Conservation (phyloP, 2,113 vertebrate species). For the Epinephelus fuscoguttatus region DNA sequence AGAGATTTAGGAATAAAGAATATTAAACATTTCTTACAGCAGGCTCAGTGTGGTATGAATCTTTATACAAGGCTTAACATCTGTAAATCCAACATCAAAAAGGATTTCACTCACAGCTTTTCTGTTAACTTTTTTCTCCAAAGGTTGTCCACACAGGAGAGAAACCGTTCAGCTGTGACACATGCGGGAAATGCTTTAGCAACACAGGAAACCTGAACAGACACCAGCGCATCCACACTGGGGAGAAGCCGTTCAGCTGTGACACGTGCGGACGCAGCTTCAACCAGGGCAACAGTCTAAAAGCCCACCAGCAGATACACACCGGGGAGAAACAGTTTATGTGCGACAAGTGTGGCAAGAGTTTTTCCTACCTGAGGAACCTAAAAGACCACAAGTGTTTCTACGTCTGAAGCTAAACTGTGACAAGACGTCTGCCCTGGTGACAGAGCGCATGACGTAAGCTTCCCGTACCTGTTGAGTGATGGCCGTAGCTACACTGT, state of each 20-base stretch:
- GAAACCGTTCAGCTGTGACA: conserved; percentile 79
- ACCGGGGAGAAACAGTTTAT: conserved; percentile 84
- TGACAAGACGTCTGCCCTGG: background rate
- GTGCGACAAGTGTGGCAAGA: conserved; percentile 86
- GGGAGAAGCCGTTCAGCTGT: conserved; percentile 84
- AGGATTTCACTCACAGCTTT: background rate
- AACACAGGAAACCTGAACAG: conserved; percentile 86
- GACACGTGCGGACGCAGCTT: conserved; percentile 79
- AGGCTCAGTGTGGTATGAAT: background rate
- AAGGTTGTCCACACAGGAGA: conserved; percentile 82
- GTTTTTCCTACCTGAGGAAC: conserved; percentile 84
- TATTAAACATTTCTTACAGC: background rate
- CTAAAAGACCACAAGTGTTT: conserved; percentile 82
- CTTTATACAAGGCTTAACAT: background rate
- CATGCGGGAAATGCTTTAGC: conserved; percentile 88
- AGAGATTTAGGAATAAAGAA: background rate
- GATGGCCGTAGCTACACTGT: background rate
- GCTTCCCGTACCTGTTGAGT: background rate
- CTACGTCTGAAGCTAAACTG: conserved; percentile 52
- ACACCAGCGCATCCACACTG: conserved; percentile 86
- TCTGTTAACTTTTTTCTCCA: background rate
- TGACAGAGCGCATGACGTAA: background rate
- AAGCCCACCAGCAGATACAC: conserved; percentile 84
- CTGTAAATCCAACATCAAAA: background rate
- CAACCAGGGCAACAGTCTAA: conserved; percentile 85